Percentiles rank a stretch among this genome's conserved stretches.
Conservation (phyloP, 2,113 vertebrate species). For the Calyptommatus sinebrachiatus region DNA sequence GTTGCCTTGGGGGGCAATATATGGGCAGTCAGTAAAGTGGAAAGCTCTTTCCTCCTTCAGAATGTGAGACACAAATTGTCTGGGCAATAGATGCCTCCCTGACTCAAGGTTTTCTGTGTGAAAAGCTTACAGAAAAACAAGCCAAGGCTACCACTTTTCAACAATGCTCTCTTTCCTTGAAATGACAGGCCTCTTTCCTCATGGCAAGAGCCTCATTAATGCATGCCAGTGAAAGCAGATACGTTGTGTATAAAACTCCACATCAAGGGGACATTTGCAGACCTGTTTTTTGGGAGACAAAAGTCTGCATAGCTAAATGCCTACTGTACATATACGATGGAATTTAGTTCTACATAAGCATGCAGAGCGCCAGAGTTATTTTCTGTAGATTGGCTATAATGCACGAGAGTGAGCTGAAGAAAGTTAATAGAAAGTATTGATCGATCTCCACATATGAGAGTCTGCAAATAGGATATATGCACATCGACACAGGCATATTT, state of each 20-base stretch:
- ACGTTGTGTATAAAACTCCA: neutral
- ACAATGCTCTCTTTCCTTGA: neutral
- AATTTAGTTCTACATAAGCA: neutral
- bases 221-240: neutral
- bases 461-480: neutral
- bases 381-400: neutral
- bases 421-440: neutral
- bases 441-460: neutral
- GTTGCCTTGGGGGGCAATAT: neutral
- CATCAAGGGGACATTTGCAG: neutral
- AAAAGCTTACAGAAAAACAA: neutral
- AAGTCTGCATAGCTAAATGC: neutral
- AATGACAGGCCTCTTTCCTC: constrained; percentile 1
- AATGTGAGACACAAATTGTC: neutral
- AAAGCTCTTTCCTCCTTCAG: neutral
- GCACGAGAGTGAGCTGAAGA: neutral
- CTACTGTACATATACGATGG: neutral
- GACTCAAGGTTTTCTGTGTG: neutral
- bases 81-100: neutral
- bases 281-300: neutral
- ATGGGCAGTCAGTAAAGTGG: neutral
- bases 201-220: neutral
- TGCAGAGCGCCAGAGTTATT: no score
- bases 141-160: neutral
- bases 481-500: neutral